Evolutionary conservation across 2,888 invertebrate species (phyloP).

Genomic region (Clivina fossor): DNA sequence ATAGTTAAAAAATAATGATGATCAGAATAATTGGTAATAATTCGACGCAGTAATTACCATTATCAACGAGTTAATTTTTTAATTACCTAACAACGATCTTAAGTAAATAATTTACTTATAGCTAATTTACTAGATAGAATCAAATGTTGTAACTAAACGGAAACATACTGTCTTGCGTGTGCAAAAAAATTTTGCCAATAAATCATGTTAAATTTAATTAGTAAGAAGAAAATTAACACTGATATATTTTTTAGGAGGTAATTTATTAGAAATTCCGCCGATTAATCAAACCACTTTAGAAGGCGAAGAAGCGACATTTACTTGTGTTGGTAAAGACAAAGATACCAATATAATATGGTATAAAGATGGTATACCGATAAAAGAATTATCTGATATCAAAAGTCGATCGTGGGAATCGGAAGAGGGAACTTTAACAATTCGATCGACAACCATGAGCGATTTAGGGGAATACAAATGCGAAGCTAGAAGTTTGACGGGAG

Average conservation of each 20-base stretch:
- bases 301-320: conserved; percentile 78
- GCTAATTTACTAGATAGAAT: too few relatives aligned
- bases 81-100: too few relatives aligned
- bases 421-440: conserved; percentile 80
- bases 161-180: too few relatives aligned
- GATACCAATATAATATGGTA: conserved; percentile 66
- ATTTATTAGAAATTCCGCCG: conserved; percentile 83
- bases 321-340: conserved; percentile 77
- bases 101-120: too few relatives aligned
- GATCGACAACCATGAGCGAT: conserved; percentile 77
- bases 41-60: too few relatives aligned
- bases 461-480: conserved; percentile 86
- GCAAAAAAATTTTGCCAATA: too few relatives aligned
- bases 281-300: conserved; percentile 86
- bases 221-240: too few relatives aligned
- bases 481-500: conserved; percentile 72
- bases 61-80: too few relatives aligned
- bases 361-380: conserved; percentile 66
- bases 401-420: conserved; percentile 63
- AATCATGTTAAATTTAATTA: too few relatives aligned
- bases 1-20: too few relatives aligned
- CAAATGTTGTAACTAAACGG: too few relatives aligned
- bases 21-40: too few relatives aligned
- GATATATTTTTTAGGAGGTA: conserved; percentile 66
- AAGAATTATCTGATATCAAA: conserved; percentile 63